Evolutionary conservation across 2,113 vertebrate genomes (phyloP), one percentile per base, ranked within the genome.

Genomic region (Orthonyx spaldingii): DNA sequence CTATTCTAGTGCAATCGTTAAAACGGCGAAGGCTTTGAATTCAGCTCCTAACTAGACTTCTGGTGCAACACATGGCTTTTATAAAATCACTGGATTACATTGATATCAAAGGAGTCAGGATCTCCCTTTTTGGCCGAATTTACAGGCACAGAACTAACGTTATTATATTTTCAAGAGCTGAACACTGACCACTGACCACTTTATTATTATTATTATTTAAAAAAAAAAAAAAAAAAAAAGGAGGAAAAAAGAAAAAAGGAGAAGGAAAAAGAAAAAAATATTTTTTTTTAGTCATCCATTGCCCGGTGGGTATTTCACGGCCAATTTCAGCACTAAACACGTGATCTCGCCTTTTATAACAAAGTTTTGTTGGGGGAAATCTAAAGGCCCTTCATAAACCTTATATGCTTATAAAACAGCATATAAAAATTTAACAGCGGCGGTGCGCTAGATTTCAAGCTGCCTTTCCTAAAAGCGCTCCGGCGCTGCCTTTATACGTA

Each of bases 371-470:
- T 99, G 98, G 98, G 98, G 98, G 98, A 99, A 99, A 99, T 99
- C 98, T 99, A 98, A 98, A 98, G 98, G 98, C 98, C 99, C 98
- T 99, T 99, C 98, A 99, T 99, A 99, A 99, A 99, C 98, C 98
- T 99, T 98, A 98, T 98, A 98, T 98, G 98, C 99, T 99, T 99
- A 99, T 99, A 99, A 99, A 99, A 99, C 98, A 99, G 99, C 99
- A 99, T 99, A 99, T 99, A 99, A 99, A 99, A 97, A 97, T 98
- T 99, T 99, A 99, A 99, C 98, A 99, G 99, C 98, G 97, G 99
- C 98, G 97, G 98, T 98, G 98, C 98, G 98, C 97, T 98, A 97
- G 98, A 97, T 98, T 98, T 98, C 98, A 98, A 98, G 98, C 97
- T 98, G 98, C 98, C 98, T 98, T 97, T 96, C 98, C 98, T 98